These are phyloP conservation scores for rabbit (Oryctolagus cuniculus) DNA, from an alignment of 2,113 vertebrate genomes.

Conservation along the genomic window DNA sequence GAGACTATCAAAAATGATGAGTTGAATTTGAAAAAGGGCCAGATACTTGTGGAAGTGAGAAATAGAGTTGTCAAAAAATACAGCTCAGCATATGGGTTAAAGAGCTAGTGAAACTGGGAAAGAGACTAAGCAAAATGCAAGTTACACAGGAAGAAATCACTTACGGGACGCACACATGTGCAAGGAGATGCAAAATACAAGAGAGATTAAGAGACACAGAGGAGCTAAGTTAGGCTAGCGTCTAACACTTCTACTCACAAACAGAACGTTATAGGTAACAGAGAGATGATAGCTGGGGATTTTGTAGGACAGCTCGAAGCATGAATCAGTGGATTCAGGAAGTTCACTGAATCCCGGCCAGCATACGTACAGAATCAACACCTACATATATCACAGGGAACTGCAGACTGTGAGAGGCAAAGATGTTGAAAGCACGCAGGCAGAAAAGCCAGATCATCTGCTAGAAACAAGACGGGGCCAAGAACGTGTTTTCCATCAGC, in stretches of 20 bases:
- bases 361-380: neutral
- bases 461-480: neutral
- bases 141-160: neutral
- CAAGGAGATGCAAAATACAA: neutral
- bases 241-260: neutral
- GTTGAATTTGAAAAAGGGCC: slow-evolving; percentile 23
- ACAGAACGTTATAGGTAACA: neutral
- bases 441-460: neutral
- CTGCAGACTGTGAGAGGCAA: neutral
- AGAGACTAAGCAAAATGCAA: neutral
- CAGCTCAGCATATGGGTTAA: neutral
- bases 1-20: neutral
- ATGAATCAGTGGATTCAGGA: neutral
- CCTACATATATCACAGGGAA: neutral
- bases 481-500: neutral
- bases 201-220: neutral
- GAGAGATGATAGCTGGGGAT: neutral
- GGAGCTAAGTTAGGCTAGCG: neutral
- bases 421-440: neutral
- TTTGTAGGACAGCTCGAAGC: neutral
- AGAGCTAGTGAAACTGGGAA: neutral
- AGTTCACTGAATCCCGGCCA: neutral
- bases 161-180: neutral
- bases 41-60: neutral
- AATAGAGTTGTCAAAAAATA: neutral